A percentile compares a stretch with the other conserved stretches of the same genome.
Evolutionary conservation across 2,113 vertebrate species (phyloP).

Genomic region (Isurus oxyrinchus): DNA sequence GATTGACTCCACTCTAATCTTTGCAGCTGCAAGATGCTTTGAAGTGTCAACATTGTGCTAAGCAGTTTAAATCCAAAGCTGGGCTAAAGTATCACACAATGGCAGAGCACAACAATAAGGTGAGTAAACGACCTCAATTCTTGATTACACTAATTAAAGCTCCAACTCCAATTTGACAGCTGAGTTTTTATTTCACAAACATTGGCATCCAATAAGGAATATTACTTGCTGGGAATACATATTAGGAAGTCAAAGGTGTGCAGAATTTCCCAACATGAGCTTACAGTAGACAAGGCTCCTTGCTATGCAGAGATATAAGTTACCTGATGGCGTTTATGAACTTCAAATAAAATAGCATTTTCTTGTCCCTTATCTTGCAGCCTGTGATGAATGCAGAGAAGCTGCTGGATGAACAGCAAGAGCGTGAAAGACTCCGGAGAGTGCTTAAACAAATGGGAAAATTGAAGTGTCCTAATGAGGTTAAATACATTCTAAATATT

Average conservation of each 20-base stretch:
- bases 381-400: conserved; percentile 30
- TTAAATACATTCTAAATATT: conserved; percentile 45
- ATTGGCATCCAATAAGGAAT: not conserved
- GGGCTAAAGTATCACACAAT: conserved; percentile 97
- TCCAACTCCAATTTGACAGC: fast-evolving
- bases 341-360: not conserved
- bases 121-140: conserved; percentile 45
- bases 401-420: conserved; percentile 72
- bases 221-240: not conserved
- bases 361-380: conserved; percentile 4
- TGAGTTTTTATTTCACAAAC: not conserved
- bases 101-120: conserved; percentile 89
- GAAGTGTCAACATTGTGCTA: conserved; percentile 91
- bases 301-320: not conserved
- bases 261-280: not conserved
- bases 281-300: not conserved
- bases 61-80: conserved; percentile 95
- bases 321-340: not conserved
- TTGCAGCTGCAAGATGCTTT: conserved; percentile 86
- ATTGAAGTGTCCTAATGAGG: conserved; percentile 90
- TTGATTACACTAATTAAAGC: not conserved
- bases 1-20: conserved; percentile 35
- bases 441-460: conserved; percentile 95
- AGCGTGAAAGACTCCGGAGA: conserved; percentile 80
- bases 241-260: not conserved